Conservation (phyloP, 2,888 invertebrate genomes). For the Adelphocoris suturalis region DNA sequence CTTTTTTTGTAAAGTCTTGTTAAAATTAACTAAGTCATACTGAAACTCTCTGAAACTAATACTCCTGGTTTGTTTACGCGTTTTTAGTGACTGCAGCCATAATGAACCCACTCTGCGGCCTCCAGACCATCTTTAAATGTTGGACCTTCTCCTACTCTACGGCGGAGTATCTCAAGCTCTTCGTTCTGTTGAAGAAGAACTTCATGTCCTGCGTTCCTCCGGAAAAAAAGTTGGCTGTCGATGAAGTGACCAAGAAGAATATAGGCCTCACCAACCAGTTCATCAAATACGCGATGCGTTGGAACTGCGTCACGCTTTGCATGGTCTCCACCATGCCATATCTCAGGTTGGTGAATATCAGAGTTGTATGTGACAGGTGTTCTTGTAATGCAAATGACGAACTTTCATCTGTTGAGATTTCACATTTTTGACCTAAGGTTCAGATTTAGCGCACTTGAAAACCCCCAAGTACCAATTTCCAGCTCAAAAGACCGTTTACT, state of each 20-base stretch:
- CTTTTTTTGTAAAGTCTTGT: too few species aligned
- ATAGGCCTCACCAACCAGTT: conserved; percentile 13
- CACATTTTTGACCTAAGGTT: too few species aligned
- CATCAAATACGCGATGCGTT: conserved; percentile 38
- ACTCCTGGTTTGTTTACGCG: too few species aligned
- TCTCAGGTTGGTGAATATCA: background rate
- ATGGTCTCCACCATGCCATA: conserved; percentile 28
- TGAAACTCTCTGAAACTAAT: too few species aligned
- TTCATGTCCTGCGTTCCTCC: conserved; percentile 47
- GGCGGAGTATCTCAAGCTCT: conserved; percentile 8
- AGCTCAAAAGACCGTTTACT: too few species aligned
- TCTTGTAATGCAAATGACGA: too few species aligned
- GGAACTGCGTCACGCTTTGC: conserved; percentile 1
- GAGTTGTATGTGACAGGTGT: too few species aligned
- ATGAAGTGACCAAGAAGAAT: background rate
- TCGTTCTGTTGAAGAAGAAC: conserved; percentile 19
- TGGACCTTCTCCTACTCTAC: conserved; percentile 33
- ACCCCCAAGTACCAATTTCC: too few species aligned
- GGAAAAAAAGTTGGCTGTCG: background rate
- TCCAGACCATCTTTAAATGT: conserved; percentile 45
- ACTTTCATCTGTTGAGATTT: too few species aligned
- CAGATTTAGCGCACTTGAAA: too few species aligned
- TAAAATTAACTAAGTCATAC: too few species aligned
- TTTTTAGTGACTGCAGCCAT: conserved; percentile 39
- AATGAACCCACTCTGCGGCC: conserved; percentile 50